Base-by-base conservation (phyloP, 2,797 vertebrate genomes). In the Neoniphon sammara region DNA sequence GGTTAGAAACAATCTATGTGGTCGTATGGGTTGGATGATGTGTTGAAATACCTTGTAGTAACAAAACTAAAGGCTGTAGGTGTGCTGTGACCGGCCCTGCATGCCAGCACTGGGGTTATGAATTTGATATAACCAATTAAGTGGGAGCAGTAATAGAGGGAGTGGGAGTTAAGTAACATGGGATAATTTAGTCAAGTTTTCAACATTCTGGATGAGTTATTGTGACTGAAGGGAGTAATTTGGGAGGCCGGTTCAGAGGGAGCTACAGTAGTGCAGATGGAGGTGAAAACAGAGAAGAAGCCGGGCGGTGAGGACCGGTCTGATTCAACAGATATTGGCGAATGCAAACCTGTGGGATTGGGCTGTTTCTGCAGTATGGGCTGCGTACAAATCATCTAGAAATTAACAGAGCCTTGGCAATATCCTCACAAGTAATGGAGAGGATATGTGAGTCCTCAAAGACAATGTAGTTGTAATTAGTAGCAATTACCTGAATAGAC, bases 221-320 rank as follows among this genome's bases (percentile, higher is more conserved):
- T 75, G 69, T 69, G 70, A 66, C 12, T 54, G 68, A 7, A 39
- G 42, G 21, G 21, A 23, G 64, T 66, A 27, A 64, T 75, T 65
- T 67, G 12, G 42, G 50, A 47, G 18, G 25, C 1, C 2, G 47
- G 20, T 72, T 60, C 66, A 69, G 27, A 2, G 53, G 63, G 39
- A 21, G 23, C 71, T 39, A 12, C 36, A 39, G 36, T 12, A 75
- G 58, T 76, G 73, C 23, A 82, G 62, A 80, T 83, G 46, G 69
- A 80, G 67, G 77, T 74, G 77, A 80, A 72, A 80, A 81, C 59
- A 74, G 65, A 85, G 42, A 73, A 74, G 80, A 80, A 75, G 82
- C 81, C 55, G 11, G 57, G 73, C 75, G 77, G 66, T 65, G 68
- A 3, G 9, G 9, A 10, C 9, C 7, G 2, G 73, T 50, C 3